A percentile compares a stretch with the other conserved stretches of the same genome.
phyloP scores from a whole-genome alignment of 2,797 vertebrate species.

The Lagodon rhomboides region DNA sequence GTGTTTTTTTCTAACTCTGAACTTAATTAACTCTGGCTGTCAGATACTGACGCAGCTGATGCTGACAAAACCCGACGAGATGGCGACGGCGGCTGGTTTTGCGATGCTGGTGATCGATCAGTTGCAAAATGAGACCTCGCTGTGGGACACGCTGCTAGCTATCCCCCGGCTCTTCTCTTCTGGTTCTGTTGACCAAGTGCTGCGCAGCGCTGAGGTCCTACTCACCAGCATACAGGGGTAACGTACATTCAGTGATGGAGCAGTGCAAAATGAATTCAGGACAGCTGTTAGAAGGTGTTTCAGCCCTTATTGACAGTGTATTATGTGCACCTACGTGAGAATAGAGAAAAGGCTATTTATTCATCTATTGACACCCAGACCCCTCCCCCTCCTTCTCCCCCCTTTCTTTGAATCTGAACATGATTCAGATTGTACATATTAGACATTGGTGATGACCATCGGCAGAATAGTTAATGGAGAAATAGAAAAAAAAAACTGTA shows the following conservation, averaged over 20 bases:
- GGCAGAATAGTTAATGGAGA: too few species aligned
- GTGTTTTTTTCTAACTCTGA: neutral
- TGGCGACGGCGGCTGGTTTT: constrained; percentile 42
- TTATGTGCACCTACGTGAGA: too few species aligned
- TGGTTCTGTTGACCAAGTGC: constrained; percentile 51
- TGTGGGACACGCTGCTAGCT: constrained; percentile 82
- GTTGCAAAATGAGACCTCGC: constrained; percentile 76
- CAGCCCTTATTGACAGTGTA: too few species aligned
- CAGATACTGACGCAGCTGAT: constrained; percentile 78
- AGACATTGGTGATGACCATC: too few species aligned
- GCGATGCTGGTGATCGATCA: constrained; percentile 59
- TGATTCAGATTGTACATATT: too few species aligned
- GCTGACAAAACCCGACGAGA: constrained; percentile 62
- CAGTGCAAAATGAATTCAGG: neutral
- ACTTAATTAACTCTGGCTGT: constrained; percentile 5
- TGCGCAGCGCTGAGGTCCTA: constrained; percentile 27
- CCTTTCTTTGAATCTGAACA: too few species aligned
- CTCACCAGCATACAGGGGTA: constrained; percentile 79
- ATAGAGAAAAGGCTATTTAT: too few species aligned
- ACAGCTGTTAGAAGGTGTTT: neutral
- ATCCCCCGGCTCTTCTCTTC: constrained; percentile 73
- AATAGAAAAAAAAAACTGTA: too few species aligned
- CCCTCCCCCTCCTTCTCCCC: too few species aligned
- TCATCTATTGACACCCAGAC: too few species aligned
- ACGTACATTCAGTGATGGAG: neutral